Percentiles rank a stretch among this genome's conserved stretches.
Conservation (phyloP, 2,888 invertebrate species). For the Molanna angustata region DNA sequence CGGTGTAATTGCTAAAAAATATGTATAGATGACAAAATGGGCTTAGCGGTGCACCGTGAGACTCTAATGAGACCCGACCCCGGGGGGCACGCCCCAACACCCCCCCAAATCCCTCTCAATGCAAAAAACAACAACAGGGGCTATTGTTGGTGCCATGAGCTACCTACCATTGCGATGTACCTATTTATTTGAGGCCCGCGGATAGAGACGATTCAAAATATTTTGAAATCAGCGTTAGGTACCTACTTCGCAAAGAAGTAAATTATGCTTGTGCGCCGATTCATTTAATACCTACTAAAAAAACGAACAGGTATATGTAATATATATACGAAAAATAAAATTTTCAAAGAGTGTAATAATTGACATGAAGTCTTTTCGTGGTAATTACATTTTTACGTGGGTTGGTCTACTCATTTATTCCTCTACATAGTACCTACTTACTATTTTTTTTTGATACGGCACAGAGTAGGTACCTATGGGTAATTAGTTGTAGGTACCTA, state of each 20-base stretch:
- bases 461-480: too few relatives aligned
- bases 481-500: too few relatives aligned
- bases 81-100: constrained; percentile 15
- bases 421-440: too few relatives aligned
- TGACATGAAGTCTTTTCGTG: too few relatives aligned
- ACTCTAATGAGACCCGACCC: constrained; percentile 26
- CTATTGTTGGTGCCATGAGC: not conserved
- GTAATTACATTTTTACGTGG: too few relatives aligned
- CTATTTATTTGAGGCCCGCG: constrained; percentile 29
- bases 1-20: constrained; percentile 23
- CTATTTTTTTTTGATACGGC: too few relatives aligned
- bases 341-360: too few relatives aligned
- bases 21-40: constrained; percentile 3
- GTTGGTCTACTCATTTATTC: too few relatives aligned
- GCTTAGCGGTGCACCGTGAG: constrained; percentile 24
- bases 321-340: too few relatives aligned
- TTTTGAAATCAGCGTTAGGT: constrained; percentile 22
- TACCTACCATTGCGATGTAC: constrained; percentile 10
- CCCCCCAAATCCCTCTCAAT: not conserved
- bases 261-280: too few relatives aligned
- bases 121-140: constrained; percentile 1
- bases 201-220: constrained; percentile 28
- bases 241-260: not conserved
- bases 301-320: too few relatives aligned
- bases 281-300: too few relatives aligned